A percentile compares a stretch with the other conserved stretches of the same genome.
Conservation (phyloP, 1,140 invertebrate species). For the Drosophila persimilis region DNA sequence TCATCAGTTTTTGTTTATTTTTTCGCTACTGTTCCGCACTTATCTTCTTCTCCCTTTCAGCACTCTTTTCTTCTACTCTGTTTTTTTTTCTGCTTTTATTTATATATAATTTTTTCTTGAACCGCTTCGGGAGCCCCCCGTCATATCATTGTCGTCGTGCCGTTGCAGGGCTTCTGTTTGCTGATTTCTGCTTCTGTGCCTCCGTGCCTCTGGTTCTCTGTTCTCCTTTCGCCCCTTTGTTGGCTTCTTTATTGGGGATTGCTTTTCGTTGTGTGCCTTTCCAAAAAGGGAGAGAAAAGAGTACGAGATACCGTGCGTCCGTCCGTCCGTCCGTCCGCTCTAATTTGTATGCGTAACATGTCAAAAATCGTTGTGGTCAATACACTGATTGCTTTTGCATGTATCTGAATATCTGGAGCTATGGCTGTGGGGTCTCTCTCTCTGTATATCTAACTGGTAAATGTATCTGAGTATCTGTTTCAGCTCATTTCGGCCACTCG, state of each 20-base stretch:
- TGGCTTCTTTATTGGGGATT: conserved; percentile 60
- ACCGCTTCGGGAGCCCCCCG: conserved; percentile 33
- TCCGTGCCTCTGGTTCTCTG: not conserved
- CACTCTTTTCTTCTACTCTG: conserved; percentile 9
- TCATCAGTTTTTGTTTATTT: conserved; percentile 19
- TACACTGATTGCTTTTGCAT: conserved; percentile 82
- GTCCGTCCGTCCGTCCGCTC: conserved; percentile 37
- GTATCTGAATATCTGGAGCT: conserved; percentile 39
- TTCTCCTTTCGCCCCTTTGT: conserved; percentile 44
- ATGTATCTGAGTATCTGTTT: conserved; percentile 37
- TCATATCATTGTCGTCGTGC: conserved; percentile 12
- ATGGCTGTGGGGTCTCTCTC: not conserved
- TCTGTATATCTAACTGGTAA: conserved; percentile 29
- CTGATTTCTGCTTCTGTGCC: conserved; percentile 25
- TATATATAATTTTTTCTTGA: conserved; percentile 48
- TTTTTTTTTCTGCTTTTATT: conserved; percentile 35
- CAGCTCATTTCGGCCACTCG: conserved; percentile 18
- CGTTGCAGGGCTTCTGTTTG: conserved; percentile 49
- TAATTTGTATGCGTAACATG: conserved; percentile 82
- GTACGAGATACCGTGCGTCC: conserved; percentile 5
- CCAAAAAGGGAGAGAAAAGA: conserved; percentile 4
- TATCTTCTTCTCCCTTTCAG: conserved; percentile 31
- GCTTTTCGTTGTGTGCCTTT: conserved; percentile 39
- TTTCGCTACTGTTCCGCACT: conserved; percentile 7
- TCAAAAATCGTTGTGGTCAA: conserved; percentile 82